Base-by-base conservation (phyloP, 2,888 invertebrate genomes). In the Aelia acuminata region DNA sequence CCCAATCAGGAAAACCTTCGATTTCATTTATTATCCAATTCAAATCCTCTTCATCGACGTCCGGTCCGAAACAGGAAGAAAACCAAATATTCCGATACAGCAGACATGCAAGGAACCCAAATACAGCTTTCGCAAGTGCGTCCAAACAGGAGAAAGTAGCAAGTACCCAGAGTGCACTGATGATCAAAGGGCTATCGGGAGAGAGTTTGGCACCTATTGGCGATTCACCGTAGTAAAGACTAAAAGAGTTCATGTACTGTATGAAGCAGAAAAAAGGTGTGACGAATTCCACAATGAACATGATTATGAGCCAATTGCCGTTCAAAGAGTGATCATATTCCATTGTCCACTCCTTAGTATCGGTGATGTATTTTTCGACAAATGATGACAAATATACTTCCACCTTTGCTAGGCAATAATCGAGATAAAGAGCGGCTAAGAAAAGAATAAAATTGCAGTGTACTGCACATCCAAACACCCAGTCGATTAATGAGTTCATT, bases 231-330 rank as follows among this genome's bases (percentile, higher is more conserved):
- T 43, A 80, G 43, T 80, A 80, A 1, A 43, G 10, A 22, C 39
- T 20, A 43, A n/a, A 80, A 18, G 22, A 39, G n/a, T n/a, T 80
- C 5, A 80, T n/a, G 43, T 80, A 80, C 13, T 80, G 39, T n/a
- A 80, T 39, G 31, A 80, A 39, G 80, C 39, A 43, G 22, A 80
- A 43, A 13, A 80, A 43, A 10, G 80, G 80, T n/a, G 80, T 80
- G 22, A 80, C 18, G 22, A 80, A 22, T 43, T 80, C 31, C 11
- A 80, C 22, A 1, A 22, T 11, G 15, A 63, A 31, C 63, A 63
- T 63, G 3, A 31, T 31, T 5, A 15, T 3, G 31, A 63, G 20
- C 63, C 63, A 63, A 4, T 35, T 63, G 15, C 18, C 31, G 31
- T 18, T 63, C 63, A 15, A 18, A 1, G 15, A 18, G 63, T 18